These are phyloP conservation scores for Anoncus sp. DNA, from an alignment of 2,888 invertebrate species.

Conservation along the genomic window DNA sequence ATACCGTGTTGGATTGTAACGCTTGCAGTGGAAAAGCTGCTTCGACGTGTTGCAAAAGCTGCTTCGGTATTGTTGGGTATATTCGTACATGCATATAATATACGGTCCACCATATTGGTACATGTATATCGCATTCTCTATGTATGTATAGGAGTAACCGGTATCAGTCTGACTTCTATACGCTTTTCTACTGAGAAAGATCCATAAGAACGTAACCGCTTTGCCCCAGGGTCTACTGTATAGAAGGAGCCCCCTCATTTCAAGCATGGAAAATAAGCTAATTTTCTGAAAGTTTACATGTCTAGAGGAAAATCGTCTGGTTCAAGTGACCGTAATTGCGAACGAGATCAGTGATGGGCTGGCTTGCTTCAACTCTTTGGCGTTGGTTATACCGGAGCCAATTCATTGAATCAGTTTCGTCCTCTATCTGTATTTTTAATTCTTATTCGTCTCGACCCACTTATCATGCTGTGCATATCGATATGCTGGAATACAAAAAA, in stretches of 20 bases:
- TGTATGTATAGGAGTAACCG: not conserved
- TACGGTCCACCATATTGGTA: slow-evolving; percentile 5
- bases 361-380: not conserved
- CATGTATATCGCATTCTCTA: slow-evolving; percentile 9
- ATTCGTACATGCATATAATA: slow-evolving; percentile 16
- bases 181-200: slow-evolving; percentile 21
- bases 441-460: not conserved
- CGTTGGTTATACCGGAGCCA: not conserved
- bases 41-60: slow-evolving; percentile 3
- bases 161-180: slow-evolving; percentile 12
- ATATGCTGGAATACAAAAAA: not conserved
- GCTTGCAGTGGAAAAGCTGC: slow-evolving; percentile 31
- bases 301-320: slow-evolving; percentile 15
- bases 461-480: not conserved
- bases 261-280: slow-evolving; percentile 54
- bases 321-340: slow-evolving; percentile 17
- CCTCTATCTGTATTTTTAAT: slow-evolving; percentile 7
- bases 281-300: slow-evolving; percentile 45
- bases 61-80: slow-evolving; percentile 18
- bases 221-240: slow-evolving; percentile 33
- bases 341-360: slow-evolving; percentile 25
- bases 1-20: slow-evolving; percentile 25
- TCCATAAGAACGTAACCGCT: slow-evolving; percentile 30
- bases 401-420: not conserved
- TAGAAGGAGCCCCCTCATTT: not conserved